These are phyloP conservation scores for Python bivittatus DNA, from an alignment of 2,113 vertebrate species.

Conservation along the genomic window DNA sequence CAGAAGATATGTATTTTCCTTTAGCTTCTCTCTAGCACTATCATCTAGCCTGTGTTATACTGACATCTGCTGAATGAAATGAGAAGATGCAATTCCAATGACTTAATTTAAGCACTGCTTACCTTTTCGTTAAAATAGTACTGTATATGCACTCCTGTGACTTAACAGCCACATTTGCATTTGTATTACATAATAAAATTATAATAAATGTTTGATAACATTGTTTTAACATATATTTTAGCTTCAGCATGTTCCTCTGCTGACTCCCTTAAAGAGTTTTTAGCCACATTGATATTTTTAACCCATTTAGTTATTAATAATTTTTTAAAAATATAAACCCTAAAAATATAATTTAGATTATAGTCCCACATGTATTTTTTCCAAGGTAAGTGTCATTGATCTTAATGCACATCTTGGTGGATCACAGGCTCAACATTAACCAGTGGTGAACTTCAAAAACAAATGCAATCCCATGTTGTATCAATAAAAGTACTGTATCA, in stretches of 20 bases:
- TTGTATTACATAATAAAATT: background rate
- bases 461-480: too few species aligned
- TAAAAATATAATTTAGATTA: background rate
- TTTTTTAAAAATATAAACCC: background rate
- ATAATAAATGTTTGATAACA: background rate
- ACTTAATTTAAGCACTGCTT: background rate
- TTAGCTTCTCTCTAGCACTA: background rate
- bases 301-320: background rate
- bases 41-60: slow-evolving; percentile 54
- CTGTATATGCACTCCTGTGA: background rate
- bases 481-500: too few species aligned
- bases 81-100: slow-evolving; percentile 8
- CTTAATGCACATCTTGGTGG: background rate
- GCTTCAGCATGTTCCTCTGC: background rate
- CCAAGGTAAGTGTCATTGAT: background rate
- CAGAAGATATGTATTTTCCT: background rate
- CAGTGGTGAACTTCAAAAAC: too few species aligned
- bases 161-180: background rate
- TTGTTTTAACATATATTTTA: background rate
- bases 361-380: background rate
- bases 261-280: background rate
- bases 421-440: too few species aligned
- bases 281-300: background rate
- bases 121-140: background rate
- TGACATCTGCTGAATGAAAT: slow-evolving; percentile 72